phyloP scores from a whole-genome alignment of 2,888 invertebrate genomes.

The Plutella xylostella region DNA sequence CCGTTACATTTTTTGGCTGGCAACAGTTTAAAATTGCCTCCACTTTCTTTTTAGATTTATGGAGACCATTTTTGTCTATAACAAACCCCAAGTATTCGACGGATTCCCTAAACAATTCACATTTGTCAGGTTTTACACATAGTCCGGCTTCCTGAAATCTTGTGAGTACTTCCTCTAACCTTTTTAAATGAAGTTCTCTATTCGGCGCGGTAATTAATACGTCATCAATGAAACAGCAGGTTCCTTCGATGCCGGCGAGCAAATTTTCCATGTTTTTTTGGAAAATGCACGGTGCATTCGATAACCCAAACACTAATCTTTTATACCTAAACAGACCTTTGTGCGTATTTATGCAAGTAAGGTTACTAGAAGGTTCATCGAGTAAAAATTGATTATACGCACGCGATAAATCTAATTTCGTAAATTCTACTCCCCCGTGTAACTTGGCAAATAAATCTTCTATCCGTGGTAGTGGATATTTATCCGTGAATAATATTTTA shows the following conservation, averaged over 20 bases:
- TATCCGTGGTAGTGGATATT: constrained; percentile 21
- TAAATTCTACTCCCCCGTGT: constrained; percentile 16
- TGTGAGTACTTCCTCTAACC: constrained; percentile 7
- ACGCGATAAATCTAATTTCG: constrained; percentile 18
- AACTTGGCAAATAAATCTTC: constrained; percentile 21
- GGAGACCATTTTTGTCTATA: constrained; percentile 12
- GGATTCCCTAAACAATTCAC: constrained; percentile 10
- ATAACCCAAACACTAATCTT: constrained; percentile 12
- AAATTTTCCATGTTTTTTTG: constrained; percentile 9
- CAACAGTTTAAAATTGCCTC: constrained; percentile 9
- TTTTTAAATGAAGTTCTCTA: constrained; percentile 1
- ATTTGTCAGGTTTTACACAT: constrained; percentile 9
- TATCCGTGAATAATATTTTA: constrained; percentile 8
- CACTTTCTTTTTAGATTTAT: constrained; percentile 9
- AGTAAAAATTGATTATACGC: constrained; percentile 17
- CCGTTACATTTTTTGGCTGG: constrained; percentile 5
- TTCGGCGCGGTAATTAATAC: constrained; percentile 8
- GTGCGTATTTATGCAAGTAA: constrained; percentile 13
- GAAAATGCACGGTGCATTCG: constrained; percentile 9
- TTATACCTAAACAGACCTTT: constrained; percentile 13
- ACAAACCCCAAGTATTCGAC: constrained; percentile 14
- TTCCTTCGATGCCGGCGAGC: constrained; percentile 8
- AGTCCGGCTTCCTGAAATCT: constrained; percentile 12
- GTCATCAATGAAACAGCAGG: constrained; percentile 11
- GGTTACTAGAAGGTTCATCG: not conserved